A percentile compares a stretch with the other conserved stretches of the same genome.
phyloP scores from a whole-genome alignment of 30 jellyfish, hydroid and myxozoan species.

The Clytia hemisphaerica region DNA sequence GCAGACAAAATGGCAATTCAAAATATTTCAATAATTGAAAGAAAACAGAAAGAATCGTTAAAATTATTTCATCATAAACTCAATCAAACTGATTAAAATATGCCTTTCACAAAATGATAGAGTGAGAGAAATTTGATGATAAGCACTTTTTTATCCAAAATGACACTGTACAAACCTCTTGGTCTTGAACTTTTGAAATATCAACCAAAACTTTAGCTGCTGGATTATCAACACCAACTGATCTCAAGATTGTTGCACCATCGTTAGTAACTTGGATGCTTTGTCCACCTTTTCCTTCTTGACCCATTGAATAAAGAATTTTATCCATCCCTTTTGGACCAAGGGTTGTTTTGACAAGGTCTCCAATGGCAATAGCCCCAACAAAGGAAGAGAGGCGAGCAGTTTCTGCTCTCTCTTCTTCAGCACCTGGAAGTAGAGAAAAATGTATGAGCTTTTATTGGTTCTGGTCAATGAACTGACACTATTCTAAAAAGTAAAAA shows the following conservation, averaged over 20 bases:
- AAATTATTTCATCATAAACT: too few species aligned
- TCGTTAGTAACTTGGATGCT: slow-evolving; percentile 79
- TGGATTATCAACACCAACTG: slow-evolving; percentile 96
- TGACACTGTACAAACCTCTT: slow-evolving; percentile 29
- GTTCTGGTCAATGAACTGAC: too few species aligned
- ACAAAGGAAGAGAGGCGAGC: slow-evolving; percentile 95
- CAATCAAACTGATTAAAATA: too few species aligned
- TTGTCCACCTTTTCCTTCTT: slow-evolving; percentile 26
- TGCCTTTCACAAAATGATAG: too few species aligned
- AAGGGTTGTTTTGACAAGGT: slow-evolving; percentile 82
- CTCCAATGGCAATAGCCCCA: slow-evolving; percentile 98
- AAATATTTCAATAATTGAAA: too few species aligned
- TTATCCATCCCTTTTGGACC: slow-evolving; percentile 99
- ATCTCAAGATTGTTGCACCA: slow-evolving; percentile 89
- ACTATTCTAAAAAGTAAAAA: too few species aligned
- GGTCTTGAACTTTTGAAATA: slow-evolving; percentile 93
- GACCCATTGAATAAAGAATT: slow-evolving; percentile 61
- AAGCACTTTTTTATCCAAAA: too few species aligned
- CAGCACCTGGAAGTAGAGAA: slow-evolving; percentile 46
- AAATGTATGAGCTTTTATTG: too few species aligned
- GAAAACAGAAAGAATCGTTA: too few species aligned
- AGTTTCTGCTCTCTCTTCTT: slow-evolving; percentile 89
- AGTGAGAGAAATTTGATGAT: too few species aligned
- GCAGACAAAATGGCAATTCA: too few species aligned
- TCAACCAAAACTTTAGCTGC: slow-evolving; percentile 97